Evolutionary conservation across 2,888 invertebrate genomes (phyloP).

Genomic region (Amblyjoppa proteus): DNA sequence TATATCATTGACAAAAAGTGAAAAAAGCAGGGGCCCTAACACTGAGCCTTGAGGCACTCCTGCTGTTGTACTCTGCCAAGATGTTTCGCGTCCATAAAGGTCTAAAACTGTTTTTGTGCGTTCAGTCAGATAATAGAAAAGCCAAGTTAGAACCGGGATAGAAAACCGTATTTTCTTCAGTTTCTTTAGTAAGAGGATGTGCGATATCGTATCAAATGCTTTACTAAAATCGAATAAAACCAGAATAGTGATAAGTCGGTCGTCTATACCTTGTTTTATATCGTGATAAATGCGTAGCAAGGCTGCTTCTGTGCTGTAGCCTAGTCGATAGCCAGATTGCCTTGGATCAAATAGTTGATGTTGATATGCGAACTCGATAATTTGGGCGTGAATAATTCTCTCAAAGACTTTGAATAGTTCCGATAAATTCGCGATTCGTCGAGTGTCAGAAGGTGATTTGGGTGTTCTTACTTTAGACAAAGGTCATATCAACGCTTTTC

Average conservation of each 20-base stretch:
- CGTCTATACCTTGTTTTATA: constrained; percentile 25
- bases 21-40: neutral
- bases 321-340: constrained; percentile 22
- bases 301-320: constrained; percentile 26
- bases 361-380: neutral
- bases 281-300: constrained; percentile 28
- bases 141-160: too few relatives aligned
- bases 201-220: constrained; percentile 47
- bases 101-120: too few relatives aligned
- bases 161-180: neutral
- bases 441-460: constrained; percentile 18
- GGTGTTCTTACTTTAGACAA: constrained; percentile 28
- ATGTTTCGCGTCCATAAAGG: too few relatives aligned
- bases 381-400: constrained; percentile 20
- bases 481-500: constrained; percentile 10
- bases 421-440: constrained; percentile 43
- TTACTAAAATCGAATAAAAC: constrained; percentile 58
- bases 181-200: constrained; percentile 4
- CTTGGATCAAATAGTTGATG: neutral
- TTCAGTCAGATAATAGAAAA: too few relatives aligned
- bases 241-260: constrained; percentile 14
- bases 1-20: neutral
- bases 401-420: constrained; percentile 49
- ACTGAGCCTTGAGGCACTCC: neutral
- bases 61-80: neutral